Percentiles rank a stretch among this genome's conserved stretches.
These are phyloP conservation scores for Eupithecia insigniata DNA, from an alignment of 2,888 invertebrate species.

Conservation along the genomic window DNA sequence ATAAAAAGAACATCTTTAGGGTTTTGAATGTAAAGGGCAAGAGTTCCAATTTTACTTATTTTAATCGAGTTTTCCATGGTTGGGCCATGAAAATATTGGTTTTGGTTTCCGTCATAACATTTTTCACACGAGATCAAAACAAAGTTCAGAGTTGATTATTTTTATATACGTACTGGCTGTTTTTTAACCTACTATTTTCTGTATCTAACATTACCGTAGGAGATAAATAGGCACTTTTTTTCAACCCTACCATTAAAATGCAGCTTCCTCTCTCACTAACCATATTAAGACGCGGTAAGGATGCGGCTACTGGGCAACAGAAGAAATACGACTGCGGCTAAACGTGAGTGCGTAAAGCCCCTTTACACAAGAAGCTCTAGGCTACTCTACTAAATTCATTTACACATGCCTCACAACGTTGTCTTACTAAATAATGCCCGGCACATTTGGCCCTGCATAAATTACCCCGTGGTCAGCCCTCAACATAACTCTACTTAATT, in stretches of 20 bases:
- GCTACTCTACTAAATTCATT: constrained; percentile 16
- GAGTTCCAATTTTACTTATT: not conserved
- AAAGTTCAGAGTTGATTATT: too few relatives aligned
- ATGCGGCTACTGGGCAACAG: not conserved
- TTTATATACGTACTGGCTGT: too few relatives aligned
- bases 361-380: not conserved
- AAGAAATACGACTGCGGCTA: not conserved
- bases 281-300: not conserved
- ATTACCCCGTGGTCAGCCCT: constrained; percentile 43
- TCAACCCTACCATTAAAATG: too few relatives aligned
- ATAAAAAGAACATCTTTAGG: not conserved
- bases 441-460: constrained; percentile 43
- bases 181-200: too few relatives aligned
- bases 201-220: too few relatives aligned
- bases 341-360: not conserved
- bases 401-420: constrained; percentile 21
- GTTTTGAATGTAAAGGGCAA: not conserved
- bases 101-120: too few relatives aligned
- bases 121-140: too few relatives aligned
- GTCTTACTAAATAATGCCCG: constrained; percentile 41
- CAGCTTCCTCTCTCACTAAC: too few relatives aligned
- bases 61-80: not conserved
- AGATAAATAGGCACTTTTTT: too few relatives aligned
- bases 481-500: constrained; percentile 44
- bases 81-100: too few relatives aligned